These are phyloP conservation scores for Panurus biarmicus DNA, from an alignment of 2,113 vertebrate genomes.

Conservation along the genomic window DNA sequence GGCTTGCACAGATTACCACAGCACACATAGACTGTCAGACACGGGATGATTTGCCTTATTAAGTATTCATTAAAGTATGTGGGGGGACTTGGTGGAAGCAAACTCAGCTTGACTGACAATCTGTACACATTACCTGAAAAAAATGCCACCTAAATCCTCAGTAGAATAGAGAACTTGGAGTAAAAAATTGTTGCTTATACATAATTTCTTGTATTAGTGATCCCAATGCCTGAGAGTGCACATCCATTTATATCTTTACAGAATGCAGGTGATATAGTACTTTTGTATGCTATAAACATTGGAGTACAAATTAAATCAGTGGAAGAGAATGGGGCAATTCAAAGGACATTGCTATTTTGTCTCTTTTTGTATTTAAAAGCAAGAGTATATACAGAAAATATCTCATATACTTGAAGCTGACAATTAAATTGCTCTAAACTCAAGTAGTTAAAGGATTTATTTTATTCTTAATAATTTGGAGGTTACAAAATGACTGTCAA, in stretches of 20 bases:
- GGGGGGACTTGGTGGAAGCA: neutral
- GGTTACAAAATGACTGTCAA: neutral
- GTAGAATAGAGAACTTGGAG: neutral
- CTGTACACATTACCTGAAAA: neutral
- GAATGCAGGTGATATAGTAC: neutral
- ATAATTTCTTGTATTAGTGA: neutral
- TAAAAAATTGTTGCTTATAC: neutral
- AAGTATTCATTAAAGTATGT: neutral
- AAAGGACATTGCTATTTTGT: neutral
- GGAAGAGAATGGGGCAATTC: neutral
- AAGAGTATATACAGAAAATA: neutral
- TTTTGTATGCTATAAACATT: neutral
- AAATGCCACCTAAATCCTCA: neutral
- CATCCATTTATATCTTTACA: neutral
- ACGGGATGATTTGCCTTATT: neutral
- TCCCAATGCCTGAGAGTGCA: neutral
- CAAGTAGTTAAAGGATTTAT: neutral
- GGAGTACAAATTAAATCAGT: neutral
- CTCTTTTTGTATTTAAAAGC: neutral
- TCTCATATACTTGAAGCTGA: neutral
- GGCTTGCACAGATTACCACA: neutral
- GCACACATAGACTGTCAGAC: neutral
- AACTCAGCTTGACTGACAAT: neutral
- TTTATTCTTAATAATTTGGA: neutral
- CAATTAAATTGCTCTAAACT: neutral